Base-by-base conservation (phyloP, 2,888 invertebrate species). In the Drosophila buzzatii region DNA sequence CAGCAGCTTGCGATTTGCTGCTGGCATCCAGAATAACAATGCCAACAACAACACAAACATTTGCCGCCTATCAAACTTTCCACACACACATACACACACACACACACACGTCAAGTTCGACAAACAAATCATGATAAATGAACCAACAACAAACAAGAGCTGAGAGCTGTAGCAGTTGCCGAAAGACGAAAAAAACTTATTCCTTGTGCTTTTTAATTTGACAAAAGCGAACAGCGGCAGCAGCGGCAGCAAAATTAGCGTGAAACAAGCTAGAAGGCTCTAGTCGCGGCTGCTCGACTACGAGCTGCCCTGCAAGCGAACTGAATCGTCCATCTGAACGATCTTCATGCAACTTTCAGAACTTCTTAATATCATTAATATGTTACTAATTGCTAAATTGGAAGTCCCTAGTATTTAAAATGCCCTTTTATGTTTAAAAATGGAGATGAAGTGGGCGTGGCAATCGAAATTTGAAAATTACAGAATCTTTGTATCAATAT, bases 111-210 rank as follows among this genome's bases (percentile, higher is more conserved):
- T 71, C 68, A 90, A 88, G 76, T 90, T 90, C 83, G 80, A 73
- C 91, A 90, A 90, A 90, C 91, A 87, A 90, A 90, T 90, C 86
- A 87, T 87, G 86, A 87, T 87, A 90, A 90, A 87, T 87, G 86
- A 87, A 91, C 74, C 86, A 75, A 87, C 90, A 90, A 76, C 86
- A 79, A 87, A 80, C 85, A 85, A 79, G 59, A 68, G 27, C 27
- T 27, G 27, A 83, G 67, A 58, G 71, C 39, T 79, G 63, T 62
- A 57, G 71, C 59, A 58, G 53, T 57, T 51, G 47, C 33, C 41
- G 37, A 27, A 71, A 16, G 70, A 82, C 70, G 59, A 70, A 79
- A 87, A 79, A 87, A 83, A 81, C 64, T 89, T 89, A 60, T 78
- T 64, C 68, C 55, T 71, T 61, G 55, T 66, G 79, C 78, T 83